Base-by-base conservation (phyloP, 2,797 vertebrate genomes). In the Takifugu rubripes region DNA sequence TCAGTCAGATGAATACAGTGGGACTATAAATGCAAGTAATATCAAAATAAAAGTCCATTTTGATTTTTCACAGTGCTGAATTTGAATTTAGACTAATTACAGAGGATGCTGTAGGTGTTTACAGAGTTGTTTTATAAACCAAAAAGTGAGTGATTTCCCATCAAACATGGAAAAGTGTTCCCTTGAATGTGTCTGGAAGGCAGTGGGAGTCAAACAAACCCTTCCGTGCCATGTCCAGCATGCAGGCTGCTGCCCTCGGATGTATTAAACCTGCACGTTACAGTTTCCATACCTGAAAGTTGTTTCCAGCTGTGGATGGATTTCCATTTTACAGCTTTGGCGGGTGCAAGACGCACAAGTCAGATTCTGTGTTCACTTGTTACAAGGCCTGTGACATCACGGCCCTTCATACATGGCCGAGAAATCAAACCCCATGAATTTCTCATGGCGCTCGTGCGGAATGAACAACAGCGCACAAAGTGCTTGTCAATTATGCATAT, bases 401-500 rank as follows among this genome's bases (percentile, higher is more conserved):
- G 9, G 36, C 59, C 44, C 54, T 33, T 26, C 57, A 70, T 80
- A 78, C 82, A 67, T 79, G 65, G 52, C 6, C 48, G 61, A 61
- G 48, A 67, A 73, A 85, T 81, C 65, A 75, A 52, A 61, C 70
- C 64, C 67, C 5, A 84, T 88, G 77, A 86, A 83, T 88, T 80
- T 81, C 47, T 83, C 64, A 84, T 85, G 81, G 63, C 46, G 64
- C 66, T 54, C 33, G 5, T 56, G 72, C 49, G 56, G 68, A 74
- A 66, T 21, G 75, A 81, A 82, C 72, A 78, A 77, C 75, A 54
- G 66, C n/a, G 67, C 6, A 49, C 72, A 78, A 81, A 84, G 82
- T 80, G 81, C 81, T 84, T 31, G 67, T 89, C 71, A 85, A 85
- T 88, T 79, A 85, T 88, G 78, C 52, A 85, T 81, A 56, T 66